Percentiles rank a stretch among this genome's conserved stretches.
Conservation (phyloP, 1,140 invertebrate species). For the Sweltsa coloradensis region DNA sequence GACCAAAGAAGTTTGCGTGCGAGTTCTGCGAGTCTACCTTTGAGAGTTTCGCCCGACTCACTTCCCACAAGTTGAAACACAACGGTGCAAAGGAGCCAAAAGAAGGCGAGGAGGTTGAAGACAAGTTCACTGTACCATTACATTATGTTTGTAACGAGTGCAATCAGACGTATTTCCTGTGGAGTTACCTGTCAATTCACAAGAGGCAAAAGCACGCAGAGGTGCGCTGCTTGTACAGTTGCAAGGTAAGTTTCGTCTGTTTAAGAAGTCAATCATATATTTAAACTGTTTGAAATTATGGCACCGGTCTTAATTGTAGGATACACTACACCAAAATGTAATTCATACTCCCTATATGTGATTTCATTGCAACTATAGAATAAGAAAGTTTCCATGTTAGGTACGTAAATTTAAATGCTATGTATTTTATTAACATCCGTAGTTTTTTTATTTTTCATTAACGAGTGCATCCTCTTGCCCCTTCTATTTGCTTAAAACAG, state of each 20-base stretch:
- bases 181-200: conserved; percentile 9
- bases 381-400: too few relatives aligned
- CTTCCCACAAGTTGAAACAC: conserved; percentile 10
- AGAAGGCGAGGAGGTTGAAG: not conserved
- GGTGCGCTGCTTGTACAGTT: conserved; percentile 2
- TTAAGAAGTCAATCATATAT: not conserved
- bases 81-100: not conserved
- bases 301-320: not conserved
- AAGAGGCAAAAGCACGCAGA: not conserved
- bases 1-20: not conserved
- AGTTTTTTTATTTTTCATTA: too few relatives aligned
- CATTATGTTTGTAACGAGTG: conserved; percentile 3
- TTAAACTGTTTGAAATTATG: not conserved
- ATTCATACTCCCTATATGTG: not conserved
- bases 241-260: conserved; percentile 2
- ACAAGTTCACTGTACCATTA: conserved; percentile 6
- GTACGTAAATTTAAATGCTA: too few relatives aligned
- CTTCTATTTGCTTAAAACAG: too few relatives aligned
- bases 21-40: conserved; percentile 5
- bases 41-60: conserved; percentile 2
- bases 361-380: not conserved
- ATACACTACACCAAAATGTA: not conserved
- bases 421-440: too few relatives aligned
- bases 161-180: conserved; percentile 1
- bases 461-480: too few relatives aligned